A percentile compares a stretch with the other conserved stretches of the same genome.
Conservation (phyloP, 1,140 invertebrate species). For the Anadara kagoshimensis region DNA sequence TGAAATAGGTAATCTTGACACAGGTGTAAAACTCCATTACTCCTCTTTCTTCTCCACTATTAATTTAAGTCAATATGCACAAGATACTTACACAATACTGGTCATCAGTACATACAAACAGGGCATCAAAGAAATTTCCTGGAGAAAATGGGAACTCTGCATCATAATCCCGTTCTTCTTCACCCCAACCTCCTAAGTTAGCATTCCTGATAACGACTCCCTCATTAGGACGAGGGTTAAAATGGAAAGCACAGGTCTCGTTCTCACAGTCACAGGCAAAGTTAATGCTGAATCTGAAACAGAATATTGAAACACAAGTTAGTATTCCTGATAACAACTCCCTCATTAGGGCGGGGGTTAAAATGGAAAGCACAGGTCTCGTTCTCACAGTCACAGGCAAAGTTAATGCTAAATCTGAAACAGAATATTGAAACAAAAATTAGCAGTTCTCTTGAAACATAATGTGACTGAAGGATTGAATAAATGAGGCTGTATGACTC, state of each 20-base stretch:
- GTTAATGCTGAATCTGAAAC: conserved; percentile 56
- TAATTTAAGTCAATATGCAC: background rate
- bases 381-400: conserved; percentile 51
- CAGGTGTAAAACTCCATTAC: too few species aligned
- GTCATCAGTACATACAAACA: conserved; percentile 82
- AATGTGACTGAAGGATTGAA: too few species aligned
- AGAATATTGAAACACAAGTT: conserved; percentile 63
- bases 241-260: conserved; percentile 81
- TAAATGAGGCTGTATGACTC: too few species aligned
- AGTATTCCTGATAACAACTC: conserved; percentile 83
- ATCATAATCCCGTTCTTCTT: conserved; percentile 83
- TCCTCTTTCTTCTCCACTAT: too few species aligned
- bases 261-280: conserved; percentile 54
- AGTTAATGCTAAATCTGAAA: conserved; percentile 58
- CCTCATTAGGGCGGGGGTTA: conserved; percentile 75
- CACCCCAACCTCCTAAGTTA: conserved; percentile 79
- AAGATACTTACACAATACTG: conserved; percentile 79
- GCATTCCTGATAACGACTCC: conserved; percentile 83
- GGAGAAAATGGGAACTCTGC: conserved; percentile 78
- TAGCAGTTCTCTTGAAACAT: too few species aligned
- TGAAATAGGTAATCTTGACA: too few species aligned
- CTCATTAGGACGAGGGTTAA: conserved; percentile 77
- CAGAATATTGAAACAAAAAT: conserved; percentile 2
- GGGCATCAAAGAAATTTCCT: conserved; percentile 84
- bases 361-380: conserved; percentile 83